Evolutionary conservation across 2,113 vertebrate species (phyloP), one percentile per base, ranked within the genome.

Genomic region (Halichoerus grypus): DNA sequence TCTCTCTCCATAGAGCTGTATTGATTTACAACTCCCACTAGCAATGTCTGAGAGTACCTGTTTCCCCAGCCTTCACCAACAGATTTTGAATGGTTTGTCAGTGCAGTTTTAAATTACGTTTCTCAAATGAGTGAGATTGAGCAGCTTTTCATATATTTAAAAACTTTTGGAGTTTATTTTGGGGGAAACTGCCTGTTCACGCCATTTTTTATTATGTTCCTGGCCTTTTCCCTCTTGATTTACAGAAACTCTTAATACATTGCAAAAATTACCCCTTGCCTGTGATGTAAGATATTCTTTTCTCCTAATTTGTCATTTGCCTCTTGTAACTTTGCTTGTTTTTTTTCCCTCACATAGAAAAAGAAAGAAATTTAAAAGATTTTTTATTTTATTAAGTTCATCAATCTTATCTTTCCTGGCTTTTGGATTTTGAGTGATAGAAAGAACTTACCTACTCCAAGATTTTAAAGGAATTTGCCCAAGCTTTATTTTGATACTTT

Each of bases 221-320:
- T 83, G 28, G 18, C 74, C 42, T 96, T 65, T 89, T 77, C 9
- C 67, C 76, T 69, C 31, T 86, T 46, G 55, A 79, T 86, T 94
- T 97, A 92, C 93, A 72, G 51, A 95, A 76, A 12, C 24, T 81
- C 33, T 91, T 91, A 69, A 15, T 82, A n/a, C 85, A 82, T 39
- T 87, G 76, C 15, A 46, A 76, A 46, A 28, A 51, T 93, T 46
- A 85, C 59, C 33, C 15, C 19, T 83, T 16, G 57, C 65, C 77
- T 72, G 28, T 80, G 12, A 71, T 33, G 28, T 51, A 39, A 82
- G 49, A 69, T 46, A 74, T 39, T 6, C 39, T 57, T 86, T 79
- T 31, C 12, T 14, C 81, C 65, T 33, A 79, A 4, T 26, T 79
- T 90, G 22, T 74, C 49, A 55, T 96, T 69, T 65, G 39, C 71